Conservation (phyloP, 2,113 vertebrate species). For the Hippoglossus stenolepis region DNA sequence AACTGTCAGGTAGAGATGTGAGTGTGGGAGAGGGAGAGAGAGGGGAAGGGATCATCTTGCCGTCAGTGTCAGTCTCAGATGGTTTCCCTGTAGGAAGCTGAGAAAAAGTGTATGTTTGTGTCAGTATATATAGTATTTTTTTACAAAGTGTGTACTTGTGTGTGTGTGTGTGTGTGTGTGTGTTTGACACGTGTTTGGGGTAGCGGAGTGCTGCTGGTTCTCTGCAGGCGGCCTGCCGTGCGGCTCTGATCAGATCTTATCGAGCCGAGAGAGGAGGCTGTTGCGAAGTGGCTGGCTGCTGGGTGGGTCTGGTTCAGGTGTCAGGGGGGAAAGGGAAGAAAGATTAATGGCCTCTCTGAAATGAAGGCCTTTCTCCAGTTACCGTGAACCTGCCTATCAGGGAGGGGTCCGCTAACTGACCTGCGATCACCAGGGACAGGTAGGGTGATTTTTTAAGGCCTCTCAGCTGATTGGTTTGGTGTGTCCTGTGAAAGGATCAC, state of each 20-base stretch:
- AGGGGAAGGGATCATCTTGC: slow-evolving; percentile 68
- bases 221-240: slow-evolving; percentile 46
- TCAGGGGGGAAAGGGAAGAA: slow-evolving; percentile 76
- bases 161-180: slow-evolving; percentile 8
- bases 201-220: slow-evolving; percentile 17
- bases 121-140: slow-evolving; percentile 23
- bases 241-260: slow-evolving; percentile 72
- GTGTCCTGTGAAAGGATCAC: slow-evolving; percentile 60
- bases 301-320: slow-evolving; percentile 72
- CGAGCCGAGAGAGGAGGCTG: slow-evolving; percentile 52
- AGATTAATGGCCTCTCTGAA: slow-evolving; percentile 81
- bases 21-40: slow-evolving; percentile 33
- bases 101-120: slow-evolving; percentile 29
- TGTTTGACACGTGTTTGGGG: slow-evolving; percentile 3
- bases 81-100: slow-evolving; percentile 69
- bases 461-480: slow-evolving; percentile 67
- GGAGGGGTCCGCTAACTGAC: slow-evolving; percentile 55
- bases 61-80: slow-evolving; percentile 73
- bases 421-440: slow-evolving; percentile 69
- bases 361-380: slow-evolving; percentile 62
- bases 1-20: slow-evolving; percentile 69
- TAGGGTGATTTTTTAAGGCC: slow-evolving; percentile 64
- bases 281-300: slow-evolving; percentile 58
- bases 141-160: slow-evolving; percentile 8
- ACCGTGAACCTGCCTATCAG: slow-evolving; percentile 52